phyloP scores from a whole-genome alignment of 2,797 vertebrate species.

The Tauraco hartlaubi region DNA sequence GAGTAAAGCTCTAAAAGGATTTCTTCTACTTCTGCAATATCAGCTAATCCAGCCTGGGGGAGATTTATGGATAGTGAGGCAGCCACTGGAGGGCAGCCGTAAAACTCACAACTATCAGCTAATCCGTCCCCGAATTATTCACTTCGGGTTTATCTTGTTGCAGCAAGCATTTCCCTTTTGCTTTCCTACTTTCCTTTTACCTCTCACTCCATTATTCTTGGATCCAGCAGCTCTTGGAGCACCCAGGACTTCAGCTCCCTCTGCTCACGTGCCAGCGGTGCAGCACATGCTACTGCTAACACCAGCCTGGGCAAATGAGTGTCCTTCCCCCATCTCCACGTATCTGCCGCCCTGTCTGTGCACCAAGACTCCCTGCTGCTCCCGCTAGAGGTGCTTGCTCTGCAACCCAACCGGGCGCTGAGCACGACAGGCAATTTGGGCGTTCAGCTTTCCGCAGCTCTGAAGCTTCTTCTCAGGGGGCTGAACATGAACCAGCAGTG shows the following conservation, averaged over 20 bases:
- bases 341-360: fast-evolving
- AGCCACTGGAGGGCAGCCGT: slow-evolving; percentile 14
- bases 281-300: too few species aligned
- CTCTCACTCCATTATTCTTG: neutral
- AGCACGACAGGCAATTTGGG: neutral
- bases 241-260: neutral
- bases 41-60: neutral
- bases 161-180: neutral
- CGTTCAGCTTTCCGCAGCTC: neutral
- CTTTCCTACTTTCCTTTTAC: neutral
- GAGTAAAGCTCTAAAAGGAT: neutral
- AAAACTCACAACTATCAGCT: neutral
- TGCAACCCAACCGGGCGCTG: too few species aligned
- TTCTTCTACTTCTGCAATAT: neutral
- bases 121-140: neutral
- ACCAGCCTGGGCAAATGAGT: neutral
- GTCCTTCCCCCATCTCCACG: neutral
- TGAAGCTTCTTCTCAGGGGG: neutral
- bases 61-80: neutral
- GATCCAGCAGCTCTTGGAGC: neutral
- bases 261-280: neutral
- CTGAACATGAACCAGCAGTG: neutral
- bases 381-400: neutral
- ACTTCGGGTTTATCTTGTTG: neutral
- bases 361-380: neutral